A percentile compares a stretch with the other conserved stretches of the same genome.
Evolutionary conservation across 2,888 invertebrate genomes (phyloP).

Genomic region (Drosophila quinaria): DNA sequence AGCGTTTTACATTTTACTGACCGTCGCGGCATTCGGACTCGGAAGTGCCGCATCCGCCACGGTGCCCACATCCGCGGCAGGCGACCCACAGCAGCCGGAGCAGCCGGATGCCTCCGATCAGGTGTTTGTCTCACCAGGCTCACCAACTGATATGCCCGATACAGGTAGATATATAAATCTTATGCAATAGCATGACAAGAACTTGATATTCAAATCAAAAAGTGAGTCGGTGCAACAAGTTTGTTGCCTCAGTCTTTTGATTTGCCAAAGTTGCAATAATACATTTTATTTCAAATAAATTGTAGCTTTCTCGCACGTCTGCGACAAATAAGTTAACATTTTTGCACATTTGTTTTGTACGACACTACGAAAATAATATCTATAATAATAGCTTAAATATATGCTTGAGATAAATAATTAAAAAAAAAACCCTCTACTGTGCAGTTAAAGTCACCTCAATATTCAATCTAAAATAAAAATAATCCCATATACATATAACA

Average conservation of each 20-base stretch:
- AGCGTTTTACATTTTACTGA: conserved; percentile 65
- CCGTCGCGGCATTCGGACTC: conserved; percentile 71
- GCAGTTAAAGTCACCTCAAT: background rate
- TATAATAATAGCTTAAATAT: background rate
- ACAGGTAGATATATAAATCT: conserved; percentile 54
- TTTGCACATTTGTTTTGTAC: conserved; percentile 19
- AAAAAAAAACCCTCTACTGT: background rate
- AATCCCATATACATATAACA: too few relatives aligned
- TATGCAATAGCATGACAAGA: conserved; percentile 66
- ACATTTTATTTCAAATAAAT: conserved; percentile 25
- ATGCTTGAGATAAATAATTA: background rate
- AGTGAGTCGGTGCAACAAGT: conserved; percentile 51
- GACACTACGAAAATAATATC: conserved; percentile 3
- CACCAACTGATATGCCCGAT: conserved; percentile 52
- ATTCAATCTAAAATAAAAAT: too few relatives aligned
- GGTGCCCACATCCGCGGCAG: conserved; percentile 56
- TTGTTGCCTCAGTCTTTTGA: conserved; percentile 70
- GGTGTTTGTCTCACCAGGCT: conserved; percentile 34
- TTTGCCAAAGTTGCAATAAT: conserved; percentile 38
- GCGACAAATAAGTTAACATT: too few relatives aligned
- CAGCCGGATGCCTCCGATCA: conserved; percentile 28
- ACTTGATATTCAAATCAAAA: conserved; percentile 73
- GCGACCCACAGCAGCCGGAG: conserved; percentile 43
- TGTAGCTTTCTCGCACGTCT: background rate
- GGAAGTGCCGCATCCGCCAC: conserved; percentile 76